Conservation (phyloP, 2,113 vertebrate species). For the Rhinoderma darwinii region DNA sequence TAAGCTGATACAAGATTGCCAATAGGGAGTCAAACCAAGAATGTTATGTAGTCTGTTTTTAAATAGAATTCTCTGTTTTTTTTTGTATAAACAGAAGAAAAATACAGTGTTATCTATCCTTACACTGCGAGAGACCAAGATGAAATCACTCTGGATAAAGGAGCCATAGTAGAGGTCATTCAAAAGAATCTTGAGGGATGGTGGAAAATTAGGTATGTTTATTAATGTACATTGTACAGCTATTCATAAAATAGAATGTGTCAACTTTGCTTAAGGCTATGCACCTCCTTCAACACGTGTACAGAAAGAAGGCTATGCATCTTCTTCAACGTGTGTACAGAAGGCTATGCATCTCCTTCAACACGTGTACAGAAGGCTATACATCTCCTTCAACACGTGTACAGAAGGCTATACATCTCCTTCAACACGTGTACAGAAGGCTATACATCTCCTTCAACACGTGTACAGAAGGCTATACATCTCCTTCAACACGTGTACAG, state of each 20-base stretch:
- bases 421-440: too few relatives aligned
- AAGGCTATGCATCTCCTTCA: too few relatives aligned
- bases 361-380: too few relatives aligned
- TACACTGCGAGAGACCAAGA: constrained; percentile 91
- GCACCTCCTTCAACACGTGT: too few relatives aligned
- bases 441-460: too few relatives aligned
- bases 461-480: too few relatives aligned
- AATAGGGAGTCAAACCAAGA: not conserved
- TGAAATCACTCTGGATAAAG: constrained; percentile 93
- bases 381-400: too few relatives aligned
- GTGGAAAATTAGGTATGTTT: constrained; percentile 96
- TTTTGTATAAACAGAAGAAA: constrained; percentile 82
- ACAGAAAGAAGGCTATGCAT: too few relatives aligned
- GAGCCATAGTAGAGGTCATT: constrained; percentile 90
- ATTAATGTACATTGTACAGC: not conserved
- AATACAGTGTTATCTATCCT: constrained; percentile 91
- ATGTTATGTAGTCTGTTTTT: not conserved
- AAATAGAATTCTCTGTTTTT: not conserved
- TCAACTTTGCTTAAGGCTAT: not conserved
- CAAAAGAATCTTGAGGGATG: constrained; percentile 99
- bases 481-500: too few relatives aligned
- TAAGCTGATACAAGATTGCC: not conserved
- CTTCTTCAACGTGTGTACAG: too few relatives aligned
- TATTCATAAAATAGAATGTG: not conserved
- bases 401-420: too few relatives aligned